Percentiles rank a stretch among this genome's conserved stretches.
phyloP scores from a whole-genome alignment of 2,797 vertebrate genomes.

The Pipistrellus nathusii region DNA sequence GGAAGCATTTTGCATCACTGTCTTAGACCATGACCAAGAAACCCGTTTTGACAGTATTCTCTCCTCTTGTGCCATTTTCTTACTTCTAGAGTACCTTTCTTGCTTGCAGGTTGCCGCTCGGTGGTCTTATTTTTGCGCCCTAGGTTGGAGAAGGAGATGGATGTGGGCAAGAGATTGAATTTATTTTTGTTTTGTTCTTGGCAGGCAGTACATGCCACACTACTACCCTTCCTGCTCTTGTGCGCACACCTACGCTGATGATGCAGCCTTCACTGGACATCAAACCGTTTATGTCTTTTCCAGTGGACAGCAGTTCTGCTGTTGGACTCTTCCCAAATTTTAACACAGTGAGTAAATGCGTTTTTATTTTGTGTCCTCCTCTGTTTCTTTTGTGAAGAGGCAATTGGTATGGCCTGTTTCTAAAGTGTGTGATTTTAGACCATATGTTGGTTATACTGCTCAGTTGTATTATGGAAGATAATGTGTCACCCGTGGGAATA shows the following conservation, averaged over 20 bases:
- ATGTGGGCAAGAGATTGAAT: conserved; percentile 76
- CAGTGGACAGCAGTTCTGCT: conserved; percentile 92
- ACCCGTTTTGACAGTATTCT: conserved; percentile 68
- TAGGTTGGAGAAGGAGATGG: conserved; percentile 46
- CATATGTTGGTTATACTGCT: conserved; percentile 35
- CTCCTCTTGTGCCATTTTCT: conserved; percentile 56
- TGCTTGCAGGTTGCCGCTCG: conserved; percentile 63
- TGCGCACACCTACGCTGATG: conserved; percentile 93
- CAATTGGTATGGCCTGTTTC: conserved; percentile 57
- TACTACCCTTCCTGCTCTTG: conserved; percentile 92
- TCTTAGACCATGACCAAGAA: conserved; percentile 71
- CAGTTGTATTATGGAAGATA: not conserved
- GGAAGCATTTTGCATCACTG: conserved; percentile 72
- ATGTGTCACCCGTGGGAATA: not conserved
- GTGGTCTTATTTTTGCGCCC: not conserved
- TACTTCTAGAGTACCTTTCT: conserved; percentile 55
- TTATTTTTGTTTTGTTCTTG: conserved; percentile 85
- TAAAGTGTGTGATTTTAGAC: not conserved
- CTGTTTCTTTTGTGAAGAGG: conserved; percentile 48
- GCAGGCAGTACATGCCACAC: conserved; percentile 93
- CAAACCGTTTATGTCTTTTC: conserved; percentile 96
- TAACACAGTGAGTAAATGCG: conserved; percentile 92
- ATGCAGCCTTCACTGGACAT: conserved; percentile 94
- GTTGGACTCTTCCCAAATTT: conserved; percentile 98
- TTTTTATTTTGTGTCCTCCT: conserved; percentile 73